A percentile compares a stretch with the other conserved stretches of the same genome.
These are phyloP conservation scores for Himantopus leucocephalus DNA, from an alignment of 2,113 vertebrate species.

Conservation along the genomic window DNA sequence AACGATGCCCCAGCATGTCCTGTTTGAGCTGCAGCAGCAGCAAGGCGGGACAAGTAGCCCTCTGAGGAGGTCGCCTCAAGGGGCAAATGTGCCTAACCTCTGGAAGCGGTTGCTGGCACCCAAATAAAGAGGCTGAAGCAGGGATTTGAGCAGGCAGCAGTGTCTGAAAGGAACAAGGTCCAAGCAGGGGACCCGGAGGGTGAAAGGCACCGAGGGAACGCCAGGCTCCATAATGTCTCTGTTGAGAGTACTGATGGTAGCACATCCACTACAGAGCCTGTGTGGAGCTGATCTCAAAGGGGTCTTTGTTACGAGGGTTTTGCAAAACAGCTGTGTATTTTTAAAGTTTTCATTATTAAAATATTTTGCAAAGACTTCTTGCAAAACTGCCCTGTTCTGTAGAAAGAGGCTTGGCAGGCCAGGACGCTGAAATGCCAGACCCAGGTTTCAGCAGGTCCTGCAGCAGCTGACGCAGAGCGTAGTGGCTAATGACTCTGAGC, in stretches of 20 bases:
- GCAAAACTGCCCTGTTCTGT: conserved; percentile 5
- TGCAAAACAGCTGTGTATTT: conserved; percentile 46
- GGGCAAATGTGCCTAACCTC: background rate
- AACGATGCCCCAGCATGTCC: background rate
- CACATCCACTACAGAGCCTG: background rate
- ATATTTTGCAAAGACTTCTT: conserved; percentile 58
- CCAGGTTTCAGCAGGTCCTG: conserved; percentile 34
- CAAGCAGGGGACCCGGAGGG: background rate
- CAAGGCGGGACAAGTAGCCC: background rate
- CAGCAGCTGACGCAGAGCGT: background rate
- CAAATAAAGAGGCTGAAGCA: background rate
- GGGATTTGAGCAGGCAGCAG: background rate
- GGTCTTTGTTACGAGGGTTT: conserved; percentile 4
- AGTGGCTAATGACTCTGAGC: background rate
- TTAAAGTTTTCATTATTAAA: conserved; percentile 58
- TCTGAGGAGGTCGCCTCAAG: background rate
- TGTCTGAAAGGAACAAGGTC: background rate
- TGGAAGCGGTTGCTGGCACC: background rate
- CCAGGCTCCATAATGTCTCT: conserved; percentile 36
- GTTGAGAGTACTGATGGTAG: conserved; percentile 17
- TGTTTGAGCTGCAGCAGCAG: background rate
- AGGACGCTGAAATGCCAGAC: background rate
- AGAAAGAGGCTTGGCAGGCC: conserved; percentile 26
- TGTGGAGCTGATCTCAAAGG: conserved; percentile 24
- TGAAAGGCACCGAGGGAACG: background rate